Conservation (phyloP, 2,888 invertebrate species). For the Acleris sparsana region DNA sequence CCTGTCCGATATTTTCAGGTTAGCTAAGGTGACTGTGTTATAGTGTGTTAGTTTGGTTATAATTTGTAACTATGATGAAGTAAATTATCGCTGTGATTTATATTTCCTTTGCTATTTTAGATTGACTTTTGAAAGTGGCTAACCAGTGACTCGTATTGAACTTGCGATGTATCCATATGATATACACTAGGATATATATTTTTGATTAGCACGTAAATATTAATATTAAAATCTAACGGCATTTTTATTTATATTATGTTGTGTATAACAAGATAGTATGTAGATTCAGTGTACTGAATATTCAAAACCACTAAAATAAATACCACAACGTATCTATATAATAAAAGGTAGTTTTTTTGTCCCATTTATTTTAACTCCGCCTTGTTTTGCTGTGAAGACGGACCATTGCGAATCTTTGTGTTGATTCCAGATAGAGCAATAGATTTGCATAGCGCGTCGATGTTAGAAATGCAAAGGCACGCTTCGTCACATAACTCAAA, state of each 20-base stretch:
- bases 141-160: not conserved
- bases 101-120: constrained; percentile 35
- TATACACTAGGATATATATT: constrained; percentile 7
- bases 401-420: too few relatives aligned
- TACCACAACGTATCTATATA: too few relatives aligned
- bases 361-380: too few relatives aligned
- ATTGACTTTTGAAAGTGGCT: constrained; percentile 18
- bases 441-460: too few relatives aligned
- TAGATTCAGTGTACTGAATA: not conserved
- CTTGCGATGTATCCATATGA: not conserved
- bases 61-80: constrained; percentile 28
- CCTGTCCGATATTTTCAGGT: constrained; percentile 23
- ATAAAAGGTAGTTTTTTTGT: too few relatives aligned
- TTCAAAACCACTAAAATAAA: too few relatives aligned
- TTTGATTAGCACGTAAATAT: constrained; percentile 21
- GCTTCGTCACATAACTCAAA: too few relatives aligned
- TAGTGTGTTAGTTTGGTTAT: constrained; percentile 23
- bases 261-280: not conserved
- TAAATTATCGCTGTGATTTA: constrained; percentile 39
- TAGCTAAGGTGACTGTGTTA: constrained; percentile 30
- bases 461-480: too few relatives aligned
- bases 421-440: too few relatives aligned
- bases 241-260: not conserved
- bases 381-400: too few relatives aligned
- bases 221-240: not conserved